These are phyloP conservation scores for Semotilus atromaculatus DNA, from an alignment of 2,797 vertebrate genomes.

Conservation along the genomic window DNA sequence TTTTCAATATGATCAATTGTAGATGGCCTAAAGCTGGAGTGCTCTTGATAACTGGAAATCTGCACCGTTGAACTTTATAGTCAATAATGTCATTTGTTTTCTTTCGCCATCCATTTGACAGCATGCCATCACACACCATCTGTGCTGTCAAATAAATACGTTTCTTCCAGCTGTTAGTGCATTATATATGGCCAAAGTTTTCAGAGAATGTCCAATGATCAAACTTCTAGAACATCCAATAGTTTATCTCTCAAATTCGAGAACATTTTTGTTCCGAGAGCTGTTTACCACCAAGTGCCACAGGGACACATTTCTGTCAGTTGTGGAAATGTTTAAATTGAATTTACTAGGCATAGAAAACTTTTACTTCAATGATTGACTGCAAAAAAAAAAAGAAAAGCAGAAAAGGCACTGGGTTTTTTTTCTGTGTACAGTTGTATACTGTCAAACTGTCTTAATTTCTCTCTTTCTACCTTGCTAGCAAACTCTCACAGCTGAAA, in stretches of 20 bases:
- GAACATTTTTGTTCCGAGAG: not conserved
- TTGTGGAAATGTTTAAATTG: not conserved
- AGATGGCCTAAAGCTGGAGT: not conserved
- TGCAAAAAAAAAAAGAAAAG: not conserved
- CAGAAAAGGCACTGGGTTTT: conserved; percentile 4
- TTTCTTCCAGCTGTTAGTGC: not conserved
- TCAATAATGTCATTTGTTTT: not conserved
- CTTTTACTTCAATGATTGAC: not conserved
- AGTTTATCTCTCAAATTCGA: not conserved
- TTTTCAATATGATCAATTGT: not conserved
- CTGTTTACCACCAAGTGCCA: not conserved
- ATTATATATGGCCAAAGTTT: conserved; percentile 4
- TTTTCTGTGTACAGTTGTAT: conserved; percentile 19
- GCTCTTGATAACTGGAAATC: not conserved
- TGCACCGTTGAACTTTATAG: not conserved
- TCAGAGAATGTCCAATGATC: not conserved
- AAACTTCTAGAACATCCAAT: not conserved
- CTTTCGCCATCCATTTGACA: not conserved
- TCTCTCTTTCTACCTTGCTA: not conserved
- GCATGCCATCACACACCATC: conserved; percentile 19
- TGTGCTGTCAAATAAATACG: not conserved
- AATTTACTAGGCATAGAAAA: not conserved
- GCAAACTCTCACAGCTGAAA: conserved; percentile 1
- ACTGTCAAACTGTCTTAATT: conserved; percentile 22
- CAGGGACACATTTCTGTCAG: not conserved